These are phyloP conservation scores for Furcula furcula DNA, from an alignment of 2,888 invertebrate species.

Conservation along the genomic window DNA sequence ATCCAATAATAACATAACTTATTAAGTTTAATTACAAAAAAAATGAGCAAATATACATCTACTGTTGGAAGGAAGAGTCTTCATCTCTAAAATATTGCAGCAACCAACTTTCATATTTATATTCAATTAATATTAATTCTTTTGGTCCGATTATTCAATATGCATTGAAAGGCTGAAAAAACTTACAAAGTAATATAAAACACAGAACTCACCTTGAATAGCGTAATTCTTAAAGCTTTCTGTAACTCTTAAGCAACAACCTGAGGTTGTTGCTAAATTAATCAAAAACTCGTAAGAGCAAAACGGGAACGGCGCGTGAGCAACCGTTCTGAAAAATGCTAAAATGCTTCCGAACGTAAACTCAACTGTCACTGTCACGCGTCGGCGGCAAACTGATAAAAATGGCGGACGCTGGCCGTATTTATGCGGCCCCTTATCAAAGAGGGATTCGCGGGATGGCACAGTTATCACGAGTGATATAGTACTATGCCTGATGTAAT, in stretches of 20 bases:
- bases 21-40: no score
- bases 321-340: conserved; percentile 34
- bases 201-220: conserved; percentile 70
- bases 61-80: no score
- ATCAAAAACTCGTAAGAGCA: conserved; percentile 22
- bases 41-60: no score
- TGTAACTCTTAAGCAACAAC: conserved; percentile 75
- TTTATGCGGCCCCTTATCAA: conserved; percentile 65
- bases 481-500: conserved; percentile 34
- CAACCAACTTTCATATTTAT: no score
- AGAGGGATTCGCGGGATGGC: conserved; percentile 44
- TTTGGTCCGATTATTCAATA: no score
- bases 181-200: no score
- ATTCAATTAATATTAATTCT: no score
- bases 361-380: conserved; percentile 36
- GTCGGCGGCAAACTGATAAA: conserved; percentile 54
- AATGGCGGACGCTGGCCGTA: conserved; percentile 32
- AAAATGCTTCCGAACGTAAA: conserved; percentile 20
- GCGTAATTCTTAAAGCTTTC: conserved; percentile 85
- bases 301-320: conserved; percentile 37
- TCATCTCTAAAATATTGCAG: no score
- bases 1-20: no score
- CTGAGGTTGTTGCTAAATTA: conserved; percentile 75
- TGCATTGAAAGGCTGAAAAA: no score
- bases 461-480: conserved; percentile 43